Conservation (phyloP, 2,888 invertebrate genomes). For the Masnerella sp. region DNA sequence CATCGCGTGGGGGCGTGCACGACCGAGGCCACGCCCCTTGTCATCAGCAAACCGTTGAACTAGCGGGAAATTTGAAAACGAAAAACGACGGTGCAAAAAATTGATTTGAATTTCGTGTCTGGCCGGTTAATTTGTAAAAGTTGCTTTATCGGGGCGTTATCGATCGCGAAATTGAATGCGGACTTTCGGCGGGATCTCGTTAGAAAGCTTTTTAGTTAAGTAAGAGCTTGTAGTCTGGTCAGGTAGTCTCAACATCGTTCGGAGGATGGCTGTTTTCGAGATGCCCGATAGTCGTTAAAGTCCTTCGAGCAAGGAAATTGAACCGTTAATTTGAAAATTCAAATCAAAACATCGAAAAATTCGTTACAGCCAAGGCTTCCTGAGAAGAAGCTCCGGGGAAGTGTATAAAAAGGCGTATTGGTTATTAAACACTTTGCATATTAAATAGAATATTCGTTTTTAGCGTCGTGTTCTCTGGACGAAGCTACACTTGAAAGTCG, state of each 20-base stretch:
- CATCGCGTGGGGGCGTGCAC: slow-evolving; percentile 2
- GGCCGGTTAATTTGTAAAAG: slow-evolving; percentile 17
- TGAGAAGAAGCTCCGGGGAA: no score
- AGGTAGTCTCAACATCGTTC: slow-evolving; percentile 14
- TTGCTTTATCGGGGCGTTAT: slow-evolving; percentile 18
- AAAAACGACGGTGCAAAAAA: slow-evolving; percentile 7
- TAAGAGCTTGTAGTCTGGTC: slow-evolving; percentile 41
- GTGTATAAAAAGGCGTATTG: no score
- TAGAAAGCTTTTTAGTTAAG: slow-evolving; percentile 69
- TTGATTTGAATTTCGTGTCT: slow-evolving; percentile 5
- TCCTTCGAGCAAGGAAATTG: slow-evolving; percentile 7
- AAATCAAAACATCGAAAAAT: slow-evolving; percentile 10
- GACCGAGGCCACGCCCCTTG: neutral
- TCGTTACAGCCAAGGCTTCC: no score
- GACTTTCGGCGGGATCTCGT: slow-evolving; percentile 56
- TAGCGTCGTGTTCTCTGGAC: no score
- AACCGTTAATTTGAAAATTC: slow-evolving; percentile 24
- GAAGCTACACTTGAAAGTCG: no score
- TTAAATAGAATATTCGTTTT: no score
- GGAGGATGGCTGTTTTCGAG: slow-evolving; percentile 20
- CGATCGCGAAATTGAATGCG: slow-evolving; percentile 25
- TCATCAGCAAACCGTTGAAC: slow-evolving; percentile 4
- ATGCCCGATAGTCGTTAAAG: slow-evolving; percentile 10
- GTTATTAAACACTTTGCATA: no score
- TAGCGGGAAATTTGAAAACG: slow-evolving; percentile 25